Evolutionary conservation across 2,888 invertebrate genomes (phyloP).

Genomic region (Apotomis betuletana): DNA sequence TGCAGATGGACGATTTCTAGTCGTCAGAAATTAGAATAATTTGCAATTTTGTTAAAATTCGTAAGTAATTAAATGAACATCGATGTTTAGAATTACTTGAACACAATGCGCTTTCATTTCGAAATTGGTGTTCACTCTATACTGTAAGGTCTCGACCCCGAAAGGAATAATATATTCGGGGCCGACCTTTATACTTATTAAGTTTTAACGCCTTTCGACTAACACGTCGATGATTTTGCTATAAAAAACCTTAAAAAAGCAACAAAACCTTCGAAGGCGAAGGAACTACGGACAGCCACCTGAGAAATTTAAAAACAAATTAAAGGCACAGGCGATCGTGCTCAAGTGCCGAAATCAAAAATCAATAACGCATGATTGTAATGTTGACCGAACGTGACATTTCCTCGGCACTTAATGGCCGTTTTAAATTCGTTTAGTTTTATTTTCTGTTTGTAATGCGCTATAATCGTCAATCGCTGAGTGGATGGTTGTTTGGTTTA

Average conservation of each 20-base stretch:
- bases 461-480: conserved; percentile 29
- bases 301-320: conserved; percentile 69
- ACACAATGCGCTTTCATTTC: too few relatives aligned
- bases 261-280: conserved; percentile 40
- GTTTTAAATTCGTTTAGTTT: conserved; percentile 43
- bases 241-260: neutral
- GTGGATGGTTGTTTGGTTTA: conserved; percentile 31
- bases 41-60: too few relatives aligned
- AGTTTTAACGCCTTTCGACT: too few relatives aligned
- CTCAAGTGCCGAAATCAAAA: conserved; percentile 62
- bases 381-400: conserved; percentile 69
- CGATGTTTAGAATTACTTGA: too few relatives aligned
- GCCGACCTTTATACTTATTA: too few relatives aligned
- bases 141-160: too few relatives aligned
- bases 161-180: too few relatives aligned
- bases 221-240: neutral
- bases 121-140: too few relatives aligned
- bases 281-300: conserved; percentile 50
- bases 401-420: conserved; percentile 42
- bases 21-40: too few relatives aligned
- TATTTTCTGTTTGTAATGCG: conserved; percentile 42
- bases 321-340: conserved; percentile 63
- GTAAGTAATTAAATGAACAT: too few relatives aligned
- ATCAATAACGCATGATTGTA: conserved; percentile 56
- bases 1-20: too few relatives aligned